A percentile compares a stretch with the other conserved stretches of the same genome.
phyloP scores from a whole-genome alignment of 2,113 vertebrate species.

The Pelvicachromis taeniatus region DNA sequence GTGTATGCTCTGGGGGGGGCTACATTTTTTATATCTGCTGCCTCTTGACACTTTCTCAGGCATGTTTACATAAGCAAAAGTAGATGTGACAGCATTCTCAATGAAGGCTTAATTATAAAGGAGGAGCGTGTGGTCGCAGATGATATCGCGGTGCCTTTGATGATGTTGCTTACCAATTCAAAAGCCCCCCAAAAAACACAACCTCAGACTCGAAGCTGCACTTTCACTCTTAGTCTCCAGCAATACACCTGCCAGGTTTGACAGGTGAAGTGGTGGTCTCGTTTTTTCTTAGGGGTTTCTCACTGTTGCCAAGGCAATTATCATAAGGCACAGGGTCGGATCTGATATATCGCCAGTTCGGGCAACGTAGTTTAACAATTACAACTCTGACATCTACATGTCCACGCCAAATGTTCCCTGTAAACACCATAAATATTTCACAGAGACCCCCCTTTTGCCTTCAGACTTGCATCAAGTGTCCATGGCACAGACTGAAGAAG shows the following conservation, averaged over 20 bases:
- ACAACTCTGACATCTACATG: not conserved
- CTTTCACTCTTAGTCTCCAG: not conserved
- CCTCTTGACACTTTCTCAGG: not conserved
- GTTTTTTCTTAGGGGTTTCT: not conserved
- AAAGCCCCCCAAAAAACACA: not conserved
- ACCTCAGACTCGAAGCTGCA: not conserved
- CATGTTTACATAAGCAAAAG: not conserved
- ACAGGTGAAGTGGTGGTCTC: not conserved
- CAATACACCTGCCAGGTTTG: not conserved
- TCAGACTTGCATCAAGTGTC: not conserved
- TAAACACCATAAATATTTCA: not conserved
- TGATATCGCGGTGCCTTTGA: not conserved
- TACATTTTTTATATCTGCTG: not conserved
- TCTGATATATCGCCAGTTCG: not conserved
- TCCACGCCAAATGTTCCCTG: not conserved
- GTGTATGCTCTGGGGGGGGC: not conserved
- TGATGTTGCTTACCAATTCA: not conserved
- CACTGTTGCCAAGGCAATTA: not conserved
- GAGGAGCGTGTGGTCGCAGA: not conserved
- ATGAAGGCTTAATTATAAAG: not conserved
- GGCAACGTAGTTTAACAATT: not conserved
- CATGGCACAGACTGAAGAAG: not conserved
- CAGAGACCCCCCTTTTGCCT: not conserved
- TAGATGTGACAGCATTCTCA: not conserved
- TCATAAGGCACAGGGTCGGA: not conserved